Evolutionary conservation across 2,888 invertebrate species (phyloP).

Genomic region (Thelaira solivaga): DNA sequence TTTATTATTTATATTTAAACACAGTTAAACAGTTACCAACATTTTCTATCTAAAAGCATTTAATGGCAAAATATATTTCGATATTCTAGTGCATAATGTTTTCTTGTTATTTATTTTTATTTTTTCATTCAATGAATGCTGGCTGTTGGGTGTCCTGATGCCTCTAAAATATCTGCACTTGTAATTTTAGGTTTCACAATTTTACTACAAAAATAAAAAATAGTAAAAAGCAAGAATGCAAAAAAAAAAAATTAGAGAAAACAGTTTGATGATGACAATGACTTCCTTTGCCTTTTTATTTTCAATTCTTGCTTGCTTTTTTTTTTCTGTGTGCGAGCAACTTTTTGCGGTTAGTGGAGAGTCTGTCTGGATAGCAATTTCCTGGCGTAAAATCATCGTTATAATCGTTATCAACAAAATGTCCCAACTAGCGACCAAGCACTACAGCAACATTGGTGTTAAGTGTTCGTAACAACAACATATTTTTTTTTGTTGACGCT

Average conservation of each 20-base stretch:
- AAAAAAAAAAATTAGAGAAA: no score
- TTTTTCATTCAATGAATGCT: no score
- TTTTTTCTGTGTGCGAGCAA: constrained; percentile 8
- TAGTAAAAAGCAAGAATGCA: background rate
- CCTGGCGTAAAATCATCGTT: constrained; percentile 49
- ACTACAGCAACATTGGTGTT: constrained; percentile 59
- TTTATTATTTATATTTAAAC: constrained; percentile 59
- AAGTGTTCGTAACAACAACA: constrained; percentile 49
- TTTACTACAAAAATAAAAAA: background rate
- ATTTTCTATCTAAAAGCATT: constrained; percentile 41
- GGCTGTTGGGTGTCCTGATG: background rate
- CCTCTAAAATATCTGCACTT: constrained; percentile 25
- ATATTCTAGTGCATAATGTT: constrained; percentile 10
- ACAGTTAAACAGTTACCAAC: constrained; percentile 49
- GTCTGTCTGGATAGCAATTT: constrained; percentile 61
- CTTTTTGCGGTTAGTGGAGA: constrained; percentile 51
- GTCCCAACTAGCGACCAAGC: constrained; percentile 55
- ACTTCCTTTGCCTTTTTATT: constrained; percentile 38
- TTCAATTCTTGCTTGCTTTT: no score
- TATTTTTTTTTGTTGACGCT: background rate
- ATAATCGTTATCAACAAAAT: constrained; percentile 47
- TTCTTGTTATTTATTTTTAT: background rate
- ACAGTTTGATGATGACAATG: constrained; percentile 49
- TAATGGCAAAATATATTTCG: constrained; percentile 40
- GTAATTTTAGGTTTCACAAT: constrained; percentile 45